A percentile compares a stretch with the other conserved stretches of the same genome.
Conservation (phyloP, 2,888 invertebrate species). For the Luffia ferchaultella region DNA sequence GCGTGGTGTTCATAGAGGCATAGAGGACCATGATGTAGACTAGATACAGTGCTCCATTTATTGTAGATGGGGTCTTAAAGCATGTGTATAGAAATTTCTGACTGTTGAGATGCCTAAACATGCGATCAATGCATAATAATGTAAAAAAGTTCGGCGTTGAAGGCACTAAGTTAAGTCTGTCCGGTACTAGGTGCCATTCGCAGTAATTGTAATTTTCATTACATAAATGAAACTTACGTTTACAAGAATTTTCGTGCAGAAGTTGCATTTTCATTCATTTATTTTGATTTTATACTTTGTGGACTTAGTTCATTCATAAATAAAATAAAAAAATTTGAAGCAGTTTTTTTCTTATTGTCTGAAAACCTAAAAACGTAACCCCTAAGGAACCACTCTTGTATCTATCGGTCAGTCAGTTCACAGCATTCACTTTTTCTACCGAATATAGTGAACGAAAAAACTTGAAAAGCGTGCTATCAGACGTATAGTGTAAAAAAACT, state of each 20-base stretch:
- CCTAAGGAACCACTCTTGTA: conserved; percentile 1
- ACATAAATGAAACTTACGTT: background rate
- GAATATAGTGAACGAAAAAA: too few relatives aligned
- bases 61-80: conserved; percentile 12
- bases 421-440: too few relatives aligned
- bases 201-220: background rate
- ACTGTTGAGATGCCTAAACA: conserved; percentile 12
- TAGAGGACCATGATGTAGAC: conserved; percentile 11
- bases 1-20: conserved; percentile 10
- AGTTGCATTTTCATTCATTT: conserved; percentile 3
- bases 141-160: conserved; percentile 10
- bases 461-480: too few relatives aligned
- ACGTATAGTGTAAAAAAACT: too few relatives aligned
- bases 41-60: conserved; percentile 13
- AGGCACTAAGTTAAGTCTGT: conserved; percentile 7
- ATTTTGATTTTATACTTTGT: conserved; percentile 4
- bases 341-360: conserved; percentile 1
- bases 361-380: conserved; percentile 1
- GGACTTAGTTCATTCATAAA: conserved; percentile 5
- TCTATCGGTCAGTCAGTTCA: too few relatives aligned
- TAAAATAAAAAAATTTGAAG: conserved; percentile 2
- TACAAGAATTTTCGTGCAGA: background rate
- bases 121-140: conserved; percentile 12
- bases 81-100: conserved; percentile 14
- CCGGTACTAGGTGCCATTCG: conserved; percentile 9